Conservation (phyloP, 2,113 vertebrate species). For the Balaeniceps rex region DNA sequence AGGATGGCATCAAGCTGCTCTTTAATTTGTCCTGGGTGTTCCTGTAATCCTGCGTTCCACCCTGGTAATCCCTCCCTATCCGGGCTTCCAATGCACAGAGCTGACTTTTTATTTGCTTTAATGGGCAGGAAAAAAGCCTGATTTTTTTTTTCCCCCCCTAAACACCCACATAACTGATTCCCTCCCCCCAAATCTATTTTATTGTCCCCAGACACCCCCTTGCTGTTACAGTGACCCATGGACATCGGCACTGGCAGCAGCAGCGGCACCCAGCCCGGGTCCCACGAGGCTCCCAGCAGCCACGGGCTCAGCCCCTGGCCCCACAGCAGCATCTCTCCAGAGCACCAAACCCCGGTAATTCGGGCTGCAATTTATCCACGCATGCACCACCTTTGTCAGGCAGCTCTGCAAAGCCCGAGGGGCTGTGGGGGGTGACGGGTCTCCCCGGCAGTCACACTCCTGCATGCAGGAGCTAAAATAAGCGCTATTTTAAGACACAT, state of each 20-base stretch:
- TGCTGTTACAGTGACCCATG: background rate
- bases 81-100: background rate
- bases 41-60: background rate
- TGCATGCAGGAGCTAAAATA: background rate
- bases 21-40: conserved; percentile 38
- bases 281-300: background rate
- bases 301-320: background rate
- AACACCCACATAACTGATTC: background rate
- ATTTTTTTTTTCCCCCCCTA: background rate
- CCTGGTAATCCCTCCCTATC: background rate
- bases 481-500: background rate
- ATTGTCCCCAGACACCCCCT: background rate
- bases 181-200: background rate
- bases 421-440: background rate
- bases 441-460: background rate
- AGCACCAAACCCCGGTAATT: background rate
- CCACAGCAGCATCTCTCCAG: background rate
- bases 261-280: background rate
- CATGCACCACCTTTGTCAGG: background rate
- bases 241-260: accelerated
- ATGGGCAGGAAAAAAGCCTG: background rate
- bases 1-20: background rate
- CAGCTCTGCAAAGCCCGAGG: background rate
- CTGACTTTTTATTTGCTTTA: background rate
- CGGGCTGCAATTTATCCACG: accelerated